Percentiles rank a stretch among this genome's conserved stretches.
phyloP scores from a whole-genome alignment of 2,113 vertebrate genomes.

The Eublepharis macularius region DNA sequence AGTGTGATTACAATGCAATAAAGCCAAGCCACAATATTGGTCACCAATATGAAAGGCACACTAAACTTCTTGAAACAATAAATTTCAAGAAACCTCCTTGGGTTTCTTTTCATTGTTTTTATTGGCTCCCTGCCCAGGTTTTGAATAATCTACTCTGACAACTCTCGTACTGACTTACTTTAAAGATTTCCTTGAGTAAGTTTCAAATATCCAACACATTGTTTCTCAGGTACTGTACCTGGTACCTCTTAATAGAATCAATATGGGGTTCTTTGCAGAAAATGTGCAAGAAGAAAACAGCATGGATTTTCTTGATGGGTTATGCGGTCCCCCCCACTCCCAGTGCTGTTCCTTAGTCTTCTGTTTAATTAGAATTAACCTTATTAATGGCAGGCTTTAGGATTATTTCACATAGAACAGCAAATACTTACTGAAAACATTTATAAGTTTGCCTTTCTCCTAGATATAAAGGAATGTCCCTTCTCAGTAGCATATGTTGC shows the following conservation, averaged over 20 bases:
- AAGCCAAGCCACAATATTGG: constrained; percentile 21
- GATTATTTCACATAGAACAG: background rate
- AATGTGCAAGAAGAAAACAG: background rate
- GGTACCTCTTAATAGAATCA: constrained; percentile 8
- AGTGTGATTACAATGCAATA: constrained; percentile 25
- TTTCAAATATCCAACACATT: background rate
- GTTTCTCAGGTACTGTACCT: background rate
- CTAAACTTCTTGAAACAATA: constrained; percentile 22
- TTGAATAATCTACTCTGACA: constrained; percentile 26
- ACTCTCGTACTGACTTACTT: constrained; percentile 1
- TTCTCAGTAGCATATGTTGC: background rate
- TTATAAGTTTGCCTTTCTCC: too few species aligned
- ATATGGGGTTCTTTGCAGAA: background rate
- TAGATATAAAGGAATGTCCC: background rate
- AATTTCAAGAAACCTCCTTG: constrained; percentile 16
- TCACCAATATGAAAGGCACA: constrained; percentile 7
- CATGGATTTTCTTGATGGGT: background rate
- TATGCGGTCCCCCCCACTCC: background rate
- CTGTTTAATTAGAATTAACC: background rate
- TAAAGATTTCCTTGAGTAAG: constrained; percentile 5
- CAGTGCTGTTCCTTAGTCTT: background rate
- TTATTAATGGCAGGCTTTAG: background rate
- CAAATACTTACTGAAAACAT: too few species aligned
- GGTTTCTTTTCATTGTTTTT: constrained; percentile 24
- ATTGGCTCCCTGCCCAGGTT: constrained; percentile 3